Evolutionary conservation across 2,888 invertebrate genomes (phyloP).

Genomic region (Spodoptera picta): DNA sequence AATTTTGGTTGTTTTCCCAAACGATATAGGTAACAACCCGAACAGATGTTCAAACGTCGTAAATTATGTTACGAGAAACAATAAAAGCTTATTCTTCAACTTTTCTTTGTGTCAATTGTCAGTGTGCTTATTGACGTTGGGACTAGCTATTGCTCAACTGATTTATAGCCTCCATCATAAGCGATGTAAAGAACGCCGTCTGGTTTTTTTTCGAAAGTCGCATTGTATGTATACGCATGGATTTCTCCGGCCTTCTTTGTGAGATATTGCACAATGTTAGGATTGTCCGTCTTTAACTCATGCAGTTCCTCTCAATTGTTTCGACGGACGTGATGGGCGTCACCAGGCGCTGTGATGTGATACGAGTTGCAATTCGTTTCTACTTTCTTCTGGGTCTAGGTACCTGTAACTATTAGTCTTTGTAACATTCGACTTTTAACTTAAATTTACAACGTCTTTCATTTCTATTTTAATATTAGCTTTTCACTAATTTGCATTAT

Average conservation of each 20-base stretch:
- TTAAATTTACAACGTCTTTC: no score
- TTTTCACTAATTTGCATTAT: no score
- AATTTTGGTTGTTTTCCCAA: slow-evolving; percentile 30
- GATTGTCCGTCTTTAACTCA: slow-evolving; percentile 74
- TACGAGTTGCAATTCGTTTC: slow-evolving; percentile 86
- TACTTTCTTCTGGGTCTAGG: slow-evolving; percentile 79
- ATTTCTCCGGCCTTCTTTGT: slow-evolving; percentile 85
- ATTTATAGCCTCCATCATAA: slow-evolving; percentile 76
- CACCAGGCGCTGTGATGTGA: slow-evolving; percentile 78
- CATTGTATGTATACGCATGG: slow-evolving; percentile 76
- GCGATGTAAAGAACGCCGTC: slow-evolving; percentile 69
- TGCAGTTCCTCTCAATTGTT: slow-evolving; percentile 79
- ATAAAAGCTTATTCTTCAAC: slow-evolving; percentile 53
- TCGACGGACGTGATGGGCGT: slow-evolving; percentile 80
- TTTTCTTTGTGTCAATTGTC: slow-evolving; percentile 61
- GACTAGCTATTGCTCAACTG: slow-evolving; percentile 74
- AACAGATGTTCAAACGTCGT: slow-evolving; percentile 62
- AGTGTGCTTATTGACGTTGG: slow-evolving; percentile 68
- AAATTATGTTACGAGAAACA: slow-evolving; percentile 63
- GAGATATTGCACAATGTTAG: slow-evolving; percentile 81
- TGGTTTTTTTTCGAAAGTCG: slow-evolving; percentile 74
- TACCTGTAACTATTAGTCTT: slow-evolving; percentile 12
- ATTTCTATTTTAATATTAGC: no score
- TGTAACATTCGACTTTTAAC: neutral
- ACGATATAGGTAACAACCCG: slow-evolving; percentile 43